Base-by-base conservation (phyloP, 2,797 vertebrate genomes). In the Psittacula echo region DNA sequence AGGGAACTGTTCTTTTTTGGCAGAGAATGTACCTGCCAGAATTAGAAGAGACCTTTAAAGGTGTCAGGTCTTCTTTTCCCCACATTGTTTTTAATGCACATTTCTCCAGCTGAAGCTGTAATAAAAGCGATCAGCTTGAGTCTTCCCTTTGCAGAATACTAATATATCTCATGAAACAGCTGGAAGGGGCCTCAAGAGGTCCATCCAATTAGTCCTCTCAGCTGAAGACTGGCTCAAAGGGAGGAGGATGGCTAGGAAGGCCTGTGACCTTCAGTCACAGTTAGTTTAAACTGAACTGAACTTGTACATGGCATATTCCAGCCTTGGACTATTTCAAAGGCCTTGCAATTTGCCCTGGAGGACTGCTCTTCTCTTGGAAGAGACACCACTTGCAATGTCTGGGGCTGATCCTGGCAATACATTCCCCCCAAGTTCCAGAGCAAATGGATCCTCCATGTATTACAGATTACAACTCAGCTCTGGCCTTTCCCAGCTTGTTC, bases 21-120 rank as follows among this genome's bases (percentile, higher is more conserved):
- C 71, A 79, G 90, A 86, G 47, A 89, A 78, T 66, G 53, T 86
- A 91, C 67, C 79, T 95, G 79, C 68, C 76, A 94, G 80, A 89
- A 93, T 90, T 67, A 94, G 81, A 84, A 90, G 68, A 94, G 89
- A 78, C 64, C 67, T 96, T 93, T 92, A 72, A 90, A 89, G 62
- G 78, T 76, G 47, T 26, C 65, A 86, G 45, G 44, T 72, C 23
- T 54, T 66, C 78, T 88, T 58, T 23, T 1, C 2, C 34, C 29
- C 7, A 29, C 42, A 44, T 85, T 87, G 61, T 95, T 87, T 94
- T 81, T 87, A 87, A 93, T 91, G 88, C 67, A 93, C 87, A 64
- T 91, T 95, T 92, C 47, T 79, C 66, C 79, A 22, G 23, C 79
- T 75, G 68, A 89, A 91, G 42, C 51, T 82, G 67, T 81, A 87